These are phyloP conservation scores for Iphiclides podalirius DNA, from an alignment of 2,888 invertebrate species.

Conservation along the genomic window DNA sequence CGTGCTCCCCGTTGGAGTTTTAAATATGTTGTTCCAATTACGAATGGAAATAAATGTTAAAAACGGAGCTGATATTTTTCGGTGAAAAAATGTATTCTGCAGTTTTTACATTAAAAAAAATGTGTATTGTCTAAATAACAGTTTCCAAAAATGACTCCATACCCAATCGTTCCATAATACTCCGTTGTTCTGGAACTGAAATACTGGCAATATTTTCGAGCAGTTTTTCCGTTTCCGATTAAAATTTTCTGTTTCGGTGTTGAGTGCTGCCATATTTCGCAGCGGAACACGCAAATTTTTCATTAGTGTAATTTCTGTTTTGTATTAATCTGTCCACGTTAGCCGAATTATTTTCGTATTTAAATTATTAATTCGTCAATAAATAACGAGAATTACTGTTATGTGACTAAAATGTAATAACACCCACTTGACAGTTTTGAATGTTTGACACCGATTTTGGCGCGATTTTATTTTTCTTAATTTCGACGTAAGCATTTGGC, in stretches of 20 bases:
- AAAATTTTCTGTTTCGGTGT: slow-evolving; percentile 1
- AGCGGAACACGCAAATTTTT: background rate
- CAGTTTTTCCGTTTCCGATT: background rate
- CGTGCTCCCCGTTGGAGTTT: background rate
- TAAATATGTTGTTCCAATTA: background rate
- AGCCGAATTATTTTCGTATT: no score
- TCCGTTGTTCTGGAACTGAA: slow-evolving; percentile 13
- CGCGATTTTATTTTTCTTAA: background rate
- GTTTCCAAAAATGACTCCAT: slow-evolving; percentile 6
- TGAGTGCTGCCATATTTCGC: background rate
- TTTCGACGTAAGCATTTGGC: background rate
- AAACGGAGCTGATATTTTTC: background rate
- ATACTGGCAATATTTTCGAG: slow-evolving; percentile 10
- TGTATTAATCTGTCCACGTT: no score
- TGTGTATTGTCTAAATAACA: background rate
- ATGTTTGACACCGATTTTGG: background rate
- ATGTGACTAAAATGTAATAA: no score
- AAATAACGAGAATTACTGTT: no score
- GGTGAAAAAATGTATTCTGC: no score
- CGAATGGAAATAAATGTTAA: background rate
- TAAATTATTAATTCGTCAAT: no score
- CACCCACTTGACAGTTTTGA: no score
- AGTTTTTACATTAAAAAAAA: slow-evolving; percentile 1
- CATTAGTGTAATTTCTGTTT: background rate
- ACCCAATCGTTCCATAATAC: slow-evolving; percentile 4